phyloP scores from a whole-genome alignment of 35 echinoderm and acorn worm species.

The Hemicentrotus pulcherrimus region DNA sequence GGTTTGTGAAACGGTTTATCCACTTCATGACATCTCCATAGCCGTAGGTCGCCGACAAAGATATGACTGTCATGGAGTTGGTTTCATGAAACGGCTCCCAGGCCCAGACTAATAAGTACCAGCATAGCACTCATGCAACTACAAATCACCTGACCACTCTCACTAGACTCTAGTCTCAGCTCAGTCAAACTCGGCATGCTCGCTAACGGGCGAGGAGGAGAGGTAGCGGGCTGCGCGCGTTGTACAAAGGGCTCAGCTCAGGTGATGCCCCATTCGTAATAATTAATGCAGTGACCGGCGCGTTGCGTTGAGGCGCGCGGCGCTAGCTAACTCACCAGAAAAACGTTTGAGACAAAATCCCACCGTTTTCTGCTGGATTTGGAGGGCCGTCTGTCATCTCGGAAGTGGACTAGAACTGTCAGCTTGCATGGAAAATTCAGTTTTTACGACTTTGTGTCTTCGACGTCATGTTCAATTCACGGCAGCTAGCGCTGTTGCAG shows the following conservation, averaged over 20 bases:
- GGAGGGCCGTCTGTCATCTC: not conserved
- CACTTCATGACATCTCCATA: no score
- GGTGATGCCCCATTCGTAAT: not conserved
- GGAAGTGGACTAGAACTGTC: not conserved
- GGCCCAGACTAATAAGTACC: no score
- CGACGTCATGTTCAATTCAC: not conserved
- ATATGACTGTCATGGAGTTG: no score
- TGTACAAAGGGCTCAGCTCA: not conserved
- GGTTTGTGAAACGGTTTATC: no score
- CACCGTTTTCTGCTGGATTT: not conserved
- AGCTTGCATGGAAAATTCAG: not conserved
- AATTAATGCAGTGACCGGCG: not conserved
- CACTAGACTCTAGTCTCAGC: no score
- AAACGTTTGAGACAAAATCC: slow-evolving; percentile 1
- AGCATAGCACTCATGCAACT: no score
- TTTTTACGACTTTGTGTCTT: not conserved
- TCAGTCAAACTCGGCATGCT: not conserved
- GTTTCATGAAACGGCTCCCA: no score
- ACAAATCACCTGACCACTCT: no score
- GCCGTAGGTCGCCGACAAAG: no score
- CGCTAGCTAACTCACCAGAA: not conserved
- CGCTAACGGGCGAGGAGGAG: not conserved
- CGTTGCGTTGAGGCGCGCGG: not conserved
- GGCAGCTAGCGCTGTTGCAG: no score
- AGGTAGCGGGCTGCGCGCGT: not conserved